A percentile compares a stretch with the other conserved stretches of the same genome.
Conservation (phyloP, 2,797 vertebrate species). For the Smutsia gigantea region DNA sequence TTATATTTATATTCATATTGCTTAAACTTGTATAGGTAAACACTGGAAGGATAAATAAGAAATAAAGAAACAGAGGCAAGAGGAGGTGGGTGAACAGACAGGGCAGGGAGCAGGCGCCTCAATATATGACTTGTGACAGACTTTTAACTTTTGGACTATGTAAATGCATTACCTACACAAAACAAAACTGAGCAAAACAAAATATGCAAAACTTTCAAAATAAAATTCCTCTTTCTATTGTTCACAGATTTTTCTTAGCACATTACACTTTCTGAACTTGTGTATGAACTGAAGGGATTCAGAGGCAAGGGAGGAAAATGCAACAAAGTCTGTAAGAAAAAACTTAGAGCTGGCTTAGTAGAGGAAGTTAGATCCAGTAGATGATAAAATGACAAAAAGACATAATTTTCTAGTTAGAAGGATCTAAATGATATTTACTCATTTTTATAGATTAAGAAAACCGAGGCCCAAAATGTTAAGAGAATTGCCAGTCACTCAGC, state of each 20-base stretch:
- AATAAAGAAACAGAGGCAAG: background rate
- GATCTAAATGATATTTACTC: background rate
- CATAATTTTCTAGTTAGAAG: background rate
- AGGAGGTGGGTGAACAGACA: background rate
- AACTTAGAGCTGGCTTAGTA: background rate
- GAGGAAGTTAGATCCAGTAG: background rate
- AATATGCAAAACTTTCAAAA: background rate
- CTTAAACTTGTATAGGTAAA: background rate
- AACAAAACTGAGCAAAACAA: background rate
- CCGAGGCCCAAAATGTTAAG: background rate
- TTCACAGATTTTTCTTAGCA: conserved; percentile 1
- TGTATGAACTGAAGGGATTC: background rate
- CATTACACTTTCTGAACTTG: background rate
- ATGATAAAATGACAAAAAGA: background rate
- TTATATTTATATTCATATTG: background rate
- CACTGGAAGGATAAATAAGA: background rate
- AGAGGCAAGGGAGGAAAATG: background rate
- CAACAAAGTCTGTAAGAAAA: background rate
- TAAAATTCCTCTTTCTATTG: background rate
- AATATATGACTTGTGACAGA: background rate
- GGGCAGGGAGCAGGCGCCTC: background rate
- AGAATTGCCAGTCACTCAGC: background rate
- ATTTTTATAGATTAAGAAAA: conserved; percentile 6
- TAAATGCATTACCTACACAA: background rate
- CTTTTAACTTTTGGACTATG: background rate